A percentile compares a stretch with the other conserved stretches of the same genome.
phyloP scores from a whole-genome alignment of 2,113 vertebrate genomes.

The Platycercus adscitus region DNA sequence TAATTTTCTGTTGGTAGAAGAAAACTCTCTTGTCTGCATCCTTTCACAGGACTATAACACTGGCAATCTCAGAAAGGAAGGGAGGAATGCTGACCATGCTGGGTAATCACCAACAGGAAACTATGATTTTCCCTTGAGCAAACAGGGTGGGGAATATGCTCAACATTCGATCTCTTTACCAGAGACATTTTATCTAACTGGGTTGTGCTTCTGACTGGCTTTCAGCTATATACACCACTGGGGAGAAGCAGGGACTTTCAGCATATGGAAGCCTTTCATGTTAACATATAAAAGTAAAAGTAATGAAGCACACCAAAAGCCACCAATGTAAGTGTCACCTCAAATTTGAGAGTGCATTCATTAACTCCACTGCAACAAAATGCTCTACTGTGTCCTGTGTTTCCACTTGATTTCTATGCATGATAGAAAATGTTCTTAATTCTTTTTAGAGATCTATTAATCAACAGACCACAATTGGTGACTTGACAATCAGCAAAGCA shows the following conservation, averaged over 20 bases:
- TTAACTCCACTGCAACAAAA: slow-evolving; percentile 44
- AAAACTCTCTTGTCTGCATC: slow-evolving; percentile 19
- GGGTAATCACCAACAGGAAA: not conserved
- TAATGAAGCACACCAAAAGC: slow-evolving; percentile 51
- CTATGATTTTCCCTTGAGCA: not conserved
- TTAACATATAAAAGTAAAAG: slow-evolving; percentile 38
- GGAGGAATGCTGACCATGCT: not conserved
- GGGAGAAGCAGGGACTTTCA: slow-evolving; percentile 65
- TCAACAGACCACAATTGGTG: slow-evolving; percentile 40
- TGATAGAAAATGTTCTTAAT: not conserved
- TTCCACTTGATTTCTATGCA: not conserved
- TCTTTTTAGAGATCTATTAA: slow-evolving; percentile 43
- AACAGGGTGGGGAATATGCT: not conserved
- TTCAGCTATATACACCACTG: slow-evolving; percentile 38
- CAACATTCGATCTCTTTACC: slow-evolving; percentile 40
- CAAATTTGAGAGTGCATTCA: slow-evolving; percentile 45
- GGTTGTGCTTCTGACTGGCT: slow-evolving; percentile 38
- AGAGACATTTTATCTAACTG: not conserved
- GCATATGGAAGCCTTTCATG: slow-evolving; percentile 41
- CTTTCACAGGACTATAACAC: slow-evolving; percentile 41
- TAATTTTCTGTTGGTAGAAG: not conserved
- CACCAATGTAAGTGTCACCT: slow-evolving; percentile 40
- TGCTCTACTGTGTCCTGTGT: slow-evolving; percentile 30
- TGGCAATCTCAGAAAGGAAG: not conserved
- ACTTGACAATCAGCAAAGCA: slow-evolving; percentile 2